Evolutionary conservation across 1,140 invertebrate genomes (phyloP).

Genomic region (Portunus trituberculatus): DNA sequence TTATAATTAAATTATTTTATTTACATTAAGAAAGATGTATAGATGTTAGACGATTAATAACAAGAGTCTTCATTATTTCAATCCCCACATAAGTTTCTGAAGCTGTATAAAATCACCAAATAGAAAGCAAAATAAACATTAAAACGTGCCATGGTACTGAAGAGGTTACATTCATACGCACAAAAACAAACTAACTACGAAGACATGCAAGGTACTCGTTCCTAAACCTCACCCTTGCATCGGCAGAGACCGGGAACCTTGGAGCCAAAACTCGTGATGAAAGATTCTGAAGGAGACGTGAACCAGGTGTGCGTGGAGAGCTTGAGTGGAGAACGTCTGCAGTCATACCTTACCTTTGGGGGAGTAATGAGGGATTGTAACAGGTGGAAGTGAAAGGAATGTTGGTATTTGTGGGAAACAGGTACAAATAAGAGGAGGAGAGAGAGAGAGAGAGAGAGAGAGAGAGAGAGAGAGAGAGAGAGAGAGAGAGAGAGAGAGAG

Average conservation of each 20-base stretch:
- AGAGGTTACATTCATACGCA: no score
- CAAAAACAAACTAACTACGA: no score
- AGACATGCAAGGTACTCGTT: not conserved
- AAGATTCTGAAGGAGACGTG: conserved; percentile 28
- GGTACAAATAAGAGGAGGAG: not conserved
- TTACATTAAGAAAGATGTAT: no score
- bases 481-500: conserved; percentile 31
- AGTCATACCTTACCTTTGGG: conserved; percentile 45
- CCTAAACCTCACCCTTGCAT: conserved; percentile 47
- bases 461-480: conserved; percentile 23
- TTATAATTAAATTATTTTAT: no score
- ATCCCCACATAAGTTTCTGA: no score
- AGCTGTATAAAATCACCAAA: no score
- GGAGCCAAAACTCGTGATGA: conserved; percentile 42
- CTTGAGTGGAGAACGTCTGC: conserved; percentile 53
- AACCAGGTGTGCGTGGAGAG: conserved; percentile 65
- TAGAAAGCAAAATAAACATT: no score
- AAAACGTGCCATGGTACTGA: no score
- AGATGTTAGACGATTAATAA: no score
- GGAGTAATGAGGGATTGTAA: not conserved
- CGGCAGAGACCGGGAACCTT: conserved; percentile 38
- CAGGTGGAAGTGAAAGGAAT: no score
- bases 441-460: not conserved
- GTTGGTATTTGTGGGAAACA: no score
- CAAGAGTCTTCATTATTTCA: no score